phyloP scores from a whole-genome alignment of 1,140 invertebrate species.

The Aphelenchoides avenae region DNA sequence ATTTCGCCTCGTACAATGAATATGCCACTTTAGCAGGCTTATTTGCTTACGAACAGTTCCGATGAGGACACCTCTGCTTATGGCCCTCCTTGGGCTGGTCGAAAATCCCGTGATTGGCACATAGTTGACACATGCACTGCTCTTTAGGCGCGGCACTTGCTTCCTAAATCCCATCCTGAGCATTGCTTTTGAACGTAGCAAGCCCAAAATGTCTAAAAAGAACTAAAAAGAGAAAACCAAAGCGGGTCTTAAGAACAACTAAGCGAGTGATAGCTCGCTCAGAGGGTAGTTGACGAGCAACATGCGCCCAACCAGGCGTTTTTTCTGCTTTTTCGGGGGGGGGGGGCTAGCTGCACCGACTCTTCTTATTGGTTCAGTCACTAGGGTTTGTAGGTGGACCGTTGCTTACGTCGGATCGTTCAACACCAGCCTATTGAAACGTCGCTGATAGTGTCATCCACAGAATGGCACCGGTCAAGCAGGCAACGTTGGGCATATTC shows the following conservation, averaged over 20 bases:
- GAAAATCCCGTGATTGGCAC: slow-evolving; percentile 54
- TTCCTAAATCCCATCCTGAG: too few relatives aligned
- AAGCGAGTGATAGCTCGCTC: not conserved
- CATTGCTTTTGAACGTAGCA: slow-evolving; percentile 13
- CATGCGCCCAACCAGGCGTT: not conserved
- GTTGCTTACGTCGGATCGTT: too few relatives aligned
- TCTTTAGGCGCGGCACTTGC: slow-evolving; percentile 58
- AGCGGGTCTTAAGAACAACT: not conserved
- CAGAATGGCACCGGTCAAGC: too few relatives aligned
- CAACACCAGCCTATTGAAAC: too few relatives aligned
- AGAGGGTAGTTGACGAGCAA: not conserved
- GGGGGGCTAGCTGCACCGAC: not conserved
- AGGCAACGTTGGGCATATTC: too few relatives aligned
- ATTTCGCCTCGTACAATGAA: too few relatives aligned
- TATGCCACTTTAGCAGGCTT: slow-evolving; percentile 2
- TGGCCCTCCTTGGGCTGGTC: slow-evolving; percentile 57
- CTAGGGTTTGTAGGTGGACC: too few relatives aligned
- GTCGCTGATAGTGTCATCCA: too few relatives aligned
- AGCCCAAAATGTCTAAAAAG: not conserved
- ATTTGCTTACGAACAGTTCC: slow-evolving; percentile 44
- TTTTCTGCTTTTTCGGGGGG: not conserved
- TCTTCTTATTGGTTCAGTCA: too few relatives aligned
- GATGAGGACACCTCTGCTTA: slow-evolving; percentile 52
- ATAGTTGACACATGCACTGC: slow-evolving; percentile 56
- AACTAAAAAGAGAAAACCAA: not conserved